These are phyloP conservation scores for Pavo muticus DNA, from an alignment of 2,113 vertebrate genomes.

Conservation along the genomic window DNA sequence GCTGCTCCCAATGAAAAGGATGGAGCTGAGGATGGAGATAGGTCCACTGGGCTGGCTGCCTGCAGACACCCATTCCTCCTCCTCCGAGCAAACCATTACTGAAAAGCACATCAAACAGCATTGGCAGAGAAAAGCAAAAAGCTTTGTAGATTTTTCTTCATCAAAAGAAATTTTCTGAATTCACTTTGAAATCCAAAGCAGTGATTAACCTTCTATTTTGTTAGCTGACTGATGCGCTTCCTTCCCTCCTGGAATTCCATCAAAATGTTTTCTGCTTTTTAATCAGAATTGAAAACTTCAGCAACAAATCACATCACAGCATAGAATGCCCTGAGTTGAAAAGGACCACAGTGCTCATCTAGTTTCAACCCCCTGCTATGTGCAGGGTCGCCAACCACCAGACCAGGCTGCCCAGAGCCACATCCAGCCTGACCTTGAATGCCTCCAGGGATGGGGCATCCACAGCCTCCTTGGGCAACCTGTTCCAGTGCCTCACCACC, in stretches of 20 bases:
- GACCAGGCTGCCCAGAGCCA: too few relatives aligned
- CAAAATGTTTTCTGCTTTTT: not conserved
- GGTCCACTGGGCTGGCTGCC: not conserved
- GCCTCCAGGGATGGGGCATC: too few relatives aligned
- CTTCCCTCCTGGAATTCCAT: not conserved
- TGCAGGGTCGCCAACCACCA: too few relatives aligned
- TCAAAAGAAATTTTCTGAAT: not conserved
- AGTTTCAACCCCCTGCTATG: too few relatives aligned
- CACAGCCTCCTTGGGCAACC: too few relatives aligned
- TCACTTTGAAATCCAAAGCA: not conserved
- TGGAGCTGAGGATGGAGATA: too few relatives aligned
- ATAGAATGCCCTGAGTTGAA: too few relatives aligned
- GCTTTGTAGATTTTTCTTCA: too few relatives aligned
- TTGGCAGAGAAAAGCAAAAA: fast-evolving
- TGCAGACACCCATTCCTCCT: fast-evolving
- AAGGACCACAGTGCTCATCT: too few relatives aligned
- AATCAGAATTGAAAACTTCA: not conserved
- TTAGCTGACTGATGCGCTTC: not conserved
- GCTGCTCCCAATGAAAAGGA: not conserved
- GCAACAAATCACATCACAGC: not conserved
- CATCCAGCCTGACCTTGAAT: too few relatives aligned
- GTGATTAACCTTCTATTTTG: fast-evolving
- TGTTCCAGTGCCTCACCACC: too few relatives aligned
- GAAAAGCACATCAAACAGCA: fast-evolving
- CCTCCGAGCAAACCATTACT: not conserved